These are phyloP conservation scores for Amblyraja radiata DNA, from an alignment of 2,797 vertebrate species.

Conservation along the genomic window DNA sequence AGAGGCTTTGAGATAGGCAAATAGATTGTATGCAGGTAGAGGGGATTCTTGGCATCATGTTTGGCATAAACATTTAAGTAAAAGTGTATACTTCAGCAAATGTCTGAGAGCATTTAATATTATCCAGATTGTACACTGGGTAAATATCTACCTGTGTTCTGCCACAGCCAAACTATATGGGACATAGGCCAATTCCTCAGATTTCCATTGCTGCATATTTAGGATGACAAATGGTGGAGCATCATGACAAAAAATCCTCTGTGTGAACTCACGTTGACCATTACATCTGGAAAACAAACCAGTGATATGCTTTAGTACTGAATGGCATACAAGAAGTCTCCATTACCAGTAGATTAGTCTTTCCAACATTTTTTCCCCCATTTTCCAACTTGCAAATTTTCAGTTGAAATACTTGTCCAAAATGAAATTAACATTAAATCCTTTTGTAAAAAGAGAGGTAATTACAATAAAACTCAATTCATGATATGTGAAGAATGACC, in stretches of 20 bases:
- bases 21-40: too few relatives aligned
- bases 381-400: neutral
- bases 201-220: slow-evolving; percentile 86
- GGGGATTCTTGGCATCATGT: too few relatives aligned
- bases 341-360: neutral
- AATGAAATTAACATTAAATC: neutral
- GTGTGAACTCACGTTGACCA: slow-evolving; percentile 75
- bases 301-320: neutral
- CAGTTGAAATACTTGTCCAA: neutral
- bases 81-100: neutral
- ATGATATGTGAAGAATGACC: neutral
- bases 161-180: slow-evolving; percentile 77
- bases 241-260: slow-evolving; percentile 73
- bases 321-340: neutral
- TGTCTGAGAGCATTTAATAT: neutral
- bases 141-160: slow-evolving; percentile 65
- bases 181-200: slow-evolving; percentile 78
- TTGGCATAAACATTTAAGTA: too few relatives aligned
- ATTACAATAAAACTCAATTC: neutral
- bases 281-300: slow-evolving; percentile 54
- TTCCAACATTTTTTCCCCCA: neutral
- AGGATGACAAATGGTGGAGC: slow-evolving; percentile 79
- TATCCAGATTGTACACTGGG: neutral
- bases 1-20: too few relatives aligned
- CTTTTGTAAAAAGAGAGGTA: neutral